Base-by-base conservation (phyloP, 2,888 invertebrate genomes). In the Orthonychiurus folsomi region DNA sequence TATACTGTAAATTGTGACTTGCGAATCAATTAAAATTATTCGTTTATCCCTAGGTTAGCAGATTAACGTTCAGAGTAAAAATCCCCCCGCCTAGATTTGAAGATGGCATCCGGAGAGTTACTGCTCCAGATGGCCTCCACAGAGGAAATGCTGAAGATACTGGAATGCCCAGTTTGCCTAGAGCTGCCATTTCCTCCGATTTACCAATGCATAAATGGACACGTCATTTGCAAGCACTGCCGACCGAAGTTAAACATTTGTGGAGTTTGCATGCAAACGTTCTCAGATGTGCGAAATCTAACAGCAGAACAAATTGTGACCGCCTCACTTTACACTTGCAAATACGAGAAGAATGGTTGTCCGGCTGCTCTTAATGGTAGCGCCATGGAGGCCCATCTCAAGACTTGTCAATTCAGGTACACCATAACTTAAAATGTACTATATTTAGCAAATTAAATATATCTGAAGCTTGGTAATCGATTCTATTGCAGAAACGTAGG, bases 121-220 rank as follows among this genome's bases (percentile, higher is more conserved):
- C n/a, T n/a, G n/a, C n/a, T n/a, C n/a, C n/a, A n/a, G n/a, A n/a
- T n/a, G n/a, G n/a, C 55, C 5, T 3, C 24, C 3, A 3, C 24
- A 9, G 26, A 55, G 24, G 55, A 55, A 20, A 55, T 55, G 5
- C 5, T 55, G 24, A 55, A 55, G 24, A 55, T 9, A 5, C 21
- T 62, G 24, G 64, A 64, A 62, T 64, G 64, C 50, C 62, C 62
- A 23, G 56, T 62, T 9, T 64, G 64, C 58, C 56, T 52, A 47
- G 64, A 62, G 26, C 28, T 64, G 21, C 60, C 62, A 3, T 62
- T 62, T 53, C 64, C 64, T 20, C 64, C 64, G 25, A 62, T 64
- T 27, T 59, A 47, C 25, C 56, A 60, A 54, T 64, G 64, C 50
- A 47, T 20, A 1, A 59, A 50, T 48, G 64, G 64, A 15, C 64